These are phyloP conservation scores for Gasterosteus aculeatus DNA, from an alignment of 2,113 vertebrate species.

Conservation along the genomic window DNA sequence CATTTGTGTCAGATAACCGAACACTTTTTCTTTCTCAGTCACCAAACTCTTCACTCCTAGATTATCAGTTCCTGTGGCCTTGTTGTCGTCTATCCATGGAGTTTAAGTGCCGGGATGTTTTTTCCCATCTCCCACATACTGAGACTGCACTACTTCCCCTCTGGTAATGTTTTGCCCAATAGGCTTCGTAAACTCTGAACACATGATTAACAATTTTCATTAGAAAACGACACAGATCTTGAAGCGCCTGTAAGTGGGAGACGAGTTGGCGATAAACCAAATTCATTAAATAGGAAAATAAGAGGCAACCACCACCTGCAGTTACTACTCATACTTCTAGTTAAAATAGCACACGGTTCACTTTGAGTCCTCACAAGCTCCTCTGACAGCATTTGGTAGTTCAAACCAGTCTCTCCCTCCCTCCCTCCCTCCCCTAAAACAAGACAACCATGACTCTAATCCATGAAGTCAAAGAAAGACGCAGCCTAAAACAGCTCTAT, in stretches of 20 bases:
- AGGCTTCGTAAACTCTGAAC: slow-evolving; percentile 58
- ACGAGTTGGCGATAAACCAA: slow-evolving; percentile 49
- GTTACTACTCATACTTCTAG: slow-evolving; percentile 24
- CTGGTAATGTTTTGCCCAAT: slow-evolving; percentile 53
- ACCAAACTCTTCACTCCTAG: background rate
- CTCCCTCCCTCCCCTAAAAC: slow-evolving; percentile 33
- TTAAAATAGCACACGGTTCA: slow-evolving; percentile 28
- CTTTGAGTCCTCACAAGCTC: slow-evolving; percentile 9
- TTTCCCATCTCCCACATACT: slow-evolving; percentile 14
- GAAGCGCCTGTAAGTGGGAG: slow-evolving; percentile 48
- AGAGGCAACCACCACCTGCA: slow-evolving; percentile 26
- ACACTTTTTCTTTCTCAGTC: slow-evolving; percentile 10
- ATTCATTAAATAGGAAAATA: slow-evolving; percentile 55
- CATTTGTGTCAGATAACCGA: slow-evolving; percentile 7
- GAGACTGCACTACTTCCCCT: slow-evolving; percentile 17
- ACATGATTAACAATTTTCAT: slow-evolving; percentile 66
- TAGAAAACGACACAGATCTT: slow-evolving; percentile 61
- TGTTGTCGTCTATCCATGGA: slow-evolving; percentile 28
- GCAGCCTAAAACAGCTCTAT: slow-evolving; percentile 45
- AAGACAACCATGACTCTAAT: slow-evolving; percentile 45
- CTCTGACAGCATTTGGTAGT: background rate
- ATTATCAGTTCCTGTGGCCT: slow-evolving; percentile 18
- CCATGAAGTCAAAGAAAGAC: slow-evolving; percentile 44
- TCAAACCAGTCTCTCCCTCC: slow-evolving; percentile 16
- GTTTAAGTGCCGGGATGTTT: slow-evolving; percentile 32